Percentiles rank a stretch among this genome's conserved stretches.
Evolutionary conservation across 2,797 vertebrate species (phyloP).

Genomic region (Sebastes melanostomus): DNA sequence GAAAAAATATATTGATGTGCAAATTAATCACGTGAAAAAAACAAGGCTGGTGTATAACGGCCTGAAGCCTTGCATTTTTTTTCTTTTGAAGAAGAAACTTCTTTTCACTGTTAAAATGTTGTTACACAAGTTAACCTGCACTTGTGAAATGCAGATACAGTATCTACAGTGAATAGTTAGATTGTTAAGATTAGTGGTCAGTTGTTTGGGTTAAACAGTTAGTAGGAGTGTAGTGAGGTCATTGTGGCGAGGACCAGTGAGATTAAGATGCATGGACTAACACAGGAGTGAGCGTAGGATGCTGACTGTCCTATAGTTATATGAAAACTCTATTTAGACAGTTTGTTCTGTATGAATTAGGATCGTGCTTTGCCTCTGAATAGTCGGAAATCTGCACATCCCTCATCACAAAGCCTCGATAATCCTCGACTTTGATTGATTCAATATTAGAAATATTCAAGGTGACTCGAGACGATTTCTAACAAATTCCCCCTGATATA

Average conservation of each 20-base stretch:
- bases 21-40: accelerated
- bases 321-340: background rate
- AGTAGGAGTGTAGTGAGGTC: background rate
- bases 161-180: background rate
- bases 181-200: background rate
- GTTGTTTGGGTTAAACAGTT: background rate
- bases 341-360: background rate
- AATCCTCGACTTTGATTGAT: background rate
- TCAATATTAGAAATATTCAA: constrained; percentile 29
- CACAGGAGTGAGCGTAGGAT: background rate
- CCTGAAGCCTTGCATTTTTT: no score
- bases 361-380: background rate
- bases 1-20: no score
- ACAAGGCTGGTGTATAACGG: no score
- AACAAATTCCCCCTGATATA: background rate
- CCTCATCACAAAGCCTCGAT: background rate
- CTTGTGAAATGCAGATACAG: background rate
- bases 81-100: background rate
- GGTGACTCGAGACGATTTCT: background rate
- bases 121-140: background rate
- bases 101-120: background rate
- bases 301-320: background rate
- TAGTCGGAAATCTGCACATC: constrained; percentile 14
- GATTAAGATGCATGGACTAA: background rate
- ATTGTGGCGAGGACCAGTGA: background rate